Evolutionary conservation across 2,797 vertebrate species (phyloP), one percentile per base, ranked within the genome.

Genomic region (Knipowitschia caucasica): DNA sequence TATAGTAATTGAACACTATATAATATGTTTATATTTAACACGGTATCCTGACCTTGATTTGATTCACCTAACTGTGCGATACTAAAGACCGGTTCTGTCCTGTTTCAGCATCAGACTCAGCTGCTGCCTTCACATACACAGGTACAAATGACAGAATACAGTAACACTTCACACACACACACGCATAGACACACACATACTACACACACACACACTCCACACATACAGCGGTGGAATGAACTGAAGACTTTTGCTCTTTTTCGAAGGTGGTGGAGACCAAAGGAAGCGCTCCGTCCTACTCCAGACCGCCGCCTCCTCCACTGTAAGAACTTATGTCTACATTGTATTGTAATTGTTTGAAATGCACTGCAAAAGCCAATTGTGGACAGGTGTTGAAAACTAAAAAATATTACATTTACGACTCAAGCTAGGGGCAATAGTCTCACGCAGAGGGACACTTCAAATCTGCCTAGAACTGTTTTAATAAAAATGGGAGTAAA

Each of bases 61-160:
- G n/a, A n/a, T n/a, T n/a, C n/a, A n/a, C n/a, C 30, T 31, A 12
- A 5, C 9, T 31, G 3, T 31, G 30, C 14, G 11, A 12, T 2
- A 24, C 23, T 43, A 15, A 26, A 24, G 11, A 10, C 5, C 2
- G 64, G 6, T 60, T 35, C 45, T 78, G 46, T 86, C 54, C 82
- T 67, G 69, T 55, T 31, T 56, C 73, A 90, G 89, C 86, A 88
- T 65, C 83, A 87, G 25, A 66, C 75, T 84, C 89, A 90, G 80
- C 89, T 92, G 53, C 85, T 91, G 66, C 87, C 84, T n/a, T 79
- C 84, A 6, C 81, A 73, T 50, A 52, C 39, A 1, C 21, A 90
- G 90, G 90, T 91, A 88, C 84, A 40, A n/a, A n/a, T n/a, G n/a
- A n/a, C n/a, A n/a, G n/a, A n/a, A n/a, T n/a, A n/a, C n/a, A n/a